Percentiles rank a stretch among this genome's conserved stretches.
These are phyloP conservation scores for Dinocampus coccinellae DNA, from an alignment of 2,888 invertebrate species.

Conservation along the genomic window DNA sequence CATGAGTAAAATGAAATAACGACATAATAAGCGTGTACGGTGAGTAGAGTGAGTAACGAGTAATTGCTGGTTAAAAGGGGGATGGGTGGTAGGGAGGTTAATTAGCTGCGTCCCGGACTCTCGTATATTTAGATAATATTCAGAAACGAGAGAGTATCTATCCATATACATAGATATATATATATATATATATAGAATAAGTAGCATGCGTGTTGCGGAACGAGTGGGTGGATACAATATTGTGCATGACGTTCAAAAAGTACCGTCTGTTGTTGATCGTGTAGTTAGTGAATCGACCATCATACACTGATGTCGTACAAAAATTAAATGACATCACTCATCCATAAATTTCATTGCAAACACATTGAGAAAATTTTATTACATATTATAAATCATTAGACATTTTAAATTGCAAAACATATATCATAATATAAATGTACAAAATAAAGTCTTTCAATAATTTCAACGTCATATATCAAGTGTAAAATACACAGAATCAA, in stretches of 20 bases:
- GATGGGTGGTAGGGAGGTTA: constrained; percentile 52
- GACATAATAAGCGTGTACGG: constrained; percentile 37
- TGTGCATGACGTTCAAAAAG: constrained; percentile 8
- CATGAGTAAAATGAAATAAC: constrained; percentile 35
- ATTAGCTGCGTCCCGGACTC: constrained; percentile 48
- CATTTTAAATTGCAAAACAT: background rate
- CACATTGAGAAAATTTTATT: background rate
- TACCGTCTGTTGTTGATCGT: constrained; percentile 17
- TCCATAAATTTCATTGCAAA: constrained; percentile 7
- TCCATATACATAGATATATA: background rate
- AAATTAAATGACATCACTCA: constrained; percentile 4
- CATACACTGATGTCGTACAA: background rate
- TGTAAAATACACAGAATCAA: background rate
- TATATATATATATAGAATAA: background rate
- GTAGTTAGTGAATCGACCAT: constrained; percentile 2
- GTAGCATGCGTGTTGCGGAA: constrained; percentile 14
- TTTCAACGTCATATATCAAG: background rate
- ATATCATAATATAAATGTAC: background rate
- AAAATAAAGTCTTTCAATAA: background rate
- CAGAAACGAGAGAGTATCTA: background rate
- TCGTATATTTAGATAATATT: constrained; percentile 22
- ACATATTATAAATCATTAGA: background rate
- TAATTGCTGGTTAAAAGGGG: constrained; percentile 54
- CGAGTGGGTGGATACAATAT: constrained; percentile 16
- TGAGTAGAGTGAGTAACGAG: constrained; percentile 42